Base-by-base conservation (phyloP, 2,888 invertebrate genomes). In the Dione juno region DNA sequence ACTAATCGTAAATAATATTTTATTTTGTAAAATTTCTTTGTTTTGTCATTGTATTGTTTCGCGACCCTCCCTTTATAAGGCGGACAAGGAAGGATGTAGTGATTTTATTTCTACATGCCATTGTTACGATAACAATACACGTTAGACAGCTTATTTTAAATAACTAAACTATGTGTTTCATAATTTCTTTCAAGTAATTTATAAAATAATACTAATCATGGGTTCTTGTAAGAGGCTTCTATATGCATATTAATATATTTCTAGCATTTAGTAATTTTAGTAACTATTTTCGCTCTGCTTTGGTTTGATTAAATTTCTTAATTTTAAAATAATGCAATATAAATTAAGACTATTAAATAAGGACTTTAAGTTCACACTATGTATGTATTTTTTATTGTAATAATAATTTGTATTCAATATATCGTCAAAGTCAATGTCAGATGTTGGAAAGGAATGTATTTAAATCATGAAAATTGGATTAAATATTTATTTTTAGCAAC, bases 241-340 rank as follows among this genome's bases (percentile, higher is more conserved):
- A 35, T 9, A 37, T 53, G 7, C 28, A 7, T 54, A 53, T 53
- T 28, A 53, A 35, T 28, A 35, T 54, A 54, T 54, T 54, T 54
- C n/a, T 54, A 16, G 13, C 21, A 28, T 28, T 53, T 52, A 52
- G 21, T 28, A 10, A 21, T 9, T n/a, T 35, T 53, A 28, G 28
- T 54, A 10, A 37, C n/a, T 57, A 37, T 16, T 16, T 57, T 37
- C 5, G 6, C 5, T 57, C 16, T 10, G 57, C 57, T 10, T 57
- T 37, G 8, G 9, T 37, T 54, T n/a, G 37, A 11, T 11, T 57
- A 5, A 16, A 9, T 37, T 54, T 37, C 54, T 54, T 37, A 54
- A 37, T 37, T 54, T 10, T 54, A 37, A n/a, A 37, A 57, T 57
- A 57, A 57, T 37, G 57, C 57, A 57, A 57, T 57, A 57, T 54